Conservation (phyloP, 1,140 invertebrate species). For the Microplitis demolitor region DNA sequence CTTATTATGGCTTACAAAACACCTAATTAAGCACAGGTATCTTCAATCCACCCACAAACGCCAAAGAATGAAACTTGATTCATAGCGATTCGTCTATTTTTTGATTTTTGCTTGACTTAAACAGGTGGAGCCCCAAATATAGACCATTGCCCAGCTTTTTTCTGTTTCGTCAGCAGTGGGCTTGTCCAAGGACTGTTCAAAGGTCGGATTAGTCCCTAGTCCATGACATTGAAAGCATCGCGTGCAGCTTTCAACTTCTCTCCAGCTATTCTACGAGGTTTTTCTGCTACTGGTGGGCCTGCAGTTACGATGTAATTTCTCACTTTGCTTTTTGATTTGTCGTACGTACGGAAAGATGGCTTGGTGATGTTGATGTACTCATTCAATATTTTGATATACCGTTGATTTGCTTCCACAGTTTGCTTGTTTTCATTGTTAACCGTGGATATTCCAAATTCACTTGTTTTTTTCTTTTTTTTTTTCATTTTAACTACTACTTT, state of each 20-base stretch:
- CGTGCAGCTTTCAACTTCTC: constrained; percentile 32
- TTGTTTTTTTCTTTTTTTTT: no score
- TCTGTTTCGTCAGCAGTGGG: constrained; percentile 45
- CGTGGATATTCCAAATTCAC: neutral
- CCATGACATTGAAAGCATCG: constrained; percentile 36
- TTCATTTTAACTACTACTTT: neutral
- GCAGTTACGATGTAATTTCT: constrained; percentile 28
- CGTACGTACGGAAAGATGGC: neutral
- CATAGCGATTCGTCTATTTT: no score
- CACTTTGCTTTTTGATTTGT: neutral
- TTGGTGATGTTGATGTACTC: neutral
- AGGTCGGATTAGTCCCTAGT: constrained; percentile 37
- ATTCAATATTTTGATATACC: neutral
- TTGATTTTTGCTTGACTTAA: no score
- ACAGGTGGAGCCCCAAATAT: no score
- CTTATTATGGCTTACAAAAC: no score
- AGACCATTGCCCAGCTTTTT: constrained; percentile 45
- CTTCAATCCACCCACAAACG: no score
- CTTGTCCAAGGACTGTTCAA: constrained; percentile 50
- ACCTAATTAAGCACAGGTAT: no score
- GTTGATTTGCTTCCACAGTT: neutral
- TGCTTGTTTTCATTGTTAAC: neutral
- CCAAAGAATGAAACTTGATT: no score
- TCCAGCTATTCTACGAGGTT: constrained; percentile 35
- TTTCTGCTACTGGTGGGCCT: constrained; percentile 34